Evolutionary conservation across 2,797 vertebrate species (phyloP).

Genomic region (Bradypus variegatus): DNA sequence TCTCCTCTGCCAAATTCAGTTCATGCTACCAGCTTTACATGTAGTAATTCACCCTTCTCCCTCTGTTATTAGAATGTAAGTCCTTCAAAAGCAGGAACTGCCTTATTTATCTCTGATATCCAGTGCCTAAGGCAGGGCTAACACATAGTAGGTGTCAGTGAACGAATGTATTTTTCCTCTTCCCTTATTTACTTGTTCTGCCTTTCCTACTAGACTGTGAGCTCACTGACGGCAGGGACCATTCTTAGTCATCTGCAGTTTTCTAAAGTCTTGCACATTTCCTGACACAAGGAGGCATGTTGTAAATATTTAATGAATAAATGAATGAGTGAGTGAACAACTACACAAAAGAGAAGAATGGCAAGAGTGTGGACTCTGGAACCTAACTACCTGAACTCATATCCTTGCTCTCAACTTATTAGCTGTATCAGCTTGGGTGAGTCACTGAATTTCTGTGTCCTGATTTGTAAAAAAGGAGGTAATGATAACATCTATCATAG

Average conservation of each 20-base stretch:
- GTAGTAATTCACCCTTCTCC: neutral
- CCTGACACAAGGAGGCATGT: neutral
- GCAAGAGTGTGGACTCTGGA: neutral
- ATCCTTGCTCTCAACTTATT: neutral
- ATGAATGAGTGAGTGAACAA: neutral
- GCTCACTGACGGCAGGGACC: neutral
- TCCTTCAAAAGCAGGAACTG: neutral
- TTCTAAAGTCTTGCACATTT: neutral
- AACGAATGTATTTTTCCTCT: neutral
- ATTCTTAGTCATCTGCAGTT: neutral
- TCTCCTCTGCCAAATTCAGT: neutral
- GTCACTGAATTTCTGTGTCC: neutral
- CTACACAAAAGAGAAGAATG: neutral
- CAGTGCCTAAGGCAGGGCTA: neutral
- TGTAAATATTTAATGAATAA: neutral
- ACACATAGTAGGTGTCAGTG: neutral
- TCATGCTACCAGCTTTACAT: neutral
- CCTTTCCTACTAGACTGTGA: neutral
- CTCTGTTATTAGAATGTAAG: neutral
- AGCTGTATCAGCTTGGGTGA: neutral
- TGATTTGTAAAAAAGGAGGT: neutral
- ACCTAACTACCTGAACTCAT: neutral
- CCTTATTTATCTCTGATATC: neutral
- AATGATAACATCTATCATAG: neutral
- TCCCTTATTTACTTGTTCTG: neutral